Base-by-base conservation (phyloP, 92 coral and sea anemone species). In the Epizoanthus ramosus region DNA sequence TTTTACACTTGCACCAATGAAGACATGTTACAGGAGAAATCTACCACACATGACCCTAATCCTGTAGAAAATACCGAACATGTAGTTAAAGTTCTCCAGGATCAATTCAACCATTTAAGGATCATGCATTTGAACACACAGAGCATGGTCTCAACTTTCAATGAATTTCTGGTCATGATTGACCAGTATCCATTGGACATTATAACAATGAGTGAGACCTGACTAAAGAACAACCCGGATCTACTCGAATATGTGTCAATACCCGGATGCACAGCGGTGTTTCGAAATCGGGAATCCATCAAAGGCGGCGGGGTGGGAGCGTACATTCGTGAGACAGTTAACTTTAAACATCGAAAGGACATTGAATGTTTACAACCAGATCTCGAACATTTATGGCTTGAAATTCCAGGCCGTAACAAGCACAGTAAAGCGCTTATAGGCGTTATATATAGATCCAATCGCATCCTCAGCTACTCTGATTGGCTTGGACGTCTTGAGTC, bases 361-460 rank as follows among this genome's bases (percentile, higher is more conserved):
- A 74, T 84, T 57, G 82, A 84, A 73, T 73, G 21, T 64, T 57
- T 81, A 80, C 79, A 87, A 68, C 90, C 90, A 50, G 75, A 81
- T 69, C 80, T 87, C 28, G 86, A 87, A 81, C 90, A 81, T 65
- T 63, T 87, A 65, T 87, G 86, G 82, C 45, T 87, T 52, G 87
- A 87, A 79, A 86, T 86, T 35, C 75, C 77, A 71, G 89, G 89
- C 70, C 71, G 85, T 66, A 85, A 85, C 71, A 85, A 59, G 73
- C 85, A 86, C 80, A 86, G 85, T 69, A 80, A 86, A 73, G 85
- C 76, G 22, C 65, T 86, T 45, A 21, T 80, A 28, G 86, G 89
- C 73, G 79, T 74, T 73, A 41, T 84, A 59, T 84, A 84, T 45
- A 71, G 81, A 72, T 84, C 87, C 60, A 71, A 59, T 67, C 68